These are phyloP conservation scores for Cistogaster globosa DNA, from an alignment of 2,888 invertebrate genomes.

Conservation along the genomic window DNA sequence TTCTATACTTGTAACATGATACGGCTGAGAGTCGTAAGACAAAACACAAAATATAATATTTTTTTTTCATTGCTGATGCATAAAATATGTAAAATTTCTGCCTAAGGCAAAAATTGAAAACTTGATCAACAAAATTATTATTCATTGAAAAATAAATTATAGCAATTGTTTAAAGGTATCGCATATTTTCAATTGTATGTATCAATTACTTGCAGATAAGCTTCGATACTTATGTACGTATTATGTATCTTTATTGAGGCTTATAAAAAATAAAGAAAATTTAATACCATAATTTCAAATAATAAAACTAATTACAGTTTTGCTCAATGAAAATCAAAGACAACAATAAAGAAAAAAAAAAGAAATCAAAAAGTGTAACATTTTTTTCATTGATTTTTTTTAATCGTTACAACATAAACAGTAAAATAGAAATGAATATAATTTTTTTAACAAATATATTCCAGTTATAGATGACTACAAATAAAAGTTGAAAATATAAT, in stretches of 20 bases:
- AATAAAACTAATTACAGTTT: conserved; percentile 57
- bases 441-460: conserved; percentile 28
- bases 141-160: conserved; percentile 26
- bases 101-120: not conserved
- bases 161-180: conserved; percentile 26
- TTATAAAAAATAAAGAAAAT: conserved; percentile 8
- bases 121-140: conserved; percentile 6
- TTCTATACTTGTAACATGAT: conserved; percentile 40
- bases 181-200: not conserved
- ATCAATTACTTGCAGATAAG: conserved; percentile 45
- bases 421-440: conserved; percentile 55
- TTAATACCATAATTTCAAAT: conserved; percentile 41
- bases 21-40: conserved; percentile 3
- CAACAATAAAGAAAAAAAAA: conserved; percentile 1
- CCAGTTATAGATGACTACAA: conserved; percentile 7
- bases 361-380: not conserved
- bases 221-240: conserved; percentile 11
- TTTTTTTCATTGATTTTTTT: not conserved
- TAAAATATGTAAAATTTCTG: conserved; percentile 7
- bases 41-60: not conserved
- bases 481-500: conserved; percentile 15
- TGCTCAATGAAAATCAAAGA: conserved; percentile 40
- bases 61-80: not conserved
- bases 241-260: not conserved
- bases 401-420: conserved; percentile 42